Percentiles rank a stretch among this genome's conserved stretches.
Evolutionary conservation across 2,888 invertebrate species (phyloP).

Genomic region (Amblyteles armatorius): DNA sequence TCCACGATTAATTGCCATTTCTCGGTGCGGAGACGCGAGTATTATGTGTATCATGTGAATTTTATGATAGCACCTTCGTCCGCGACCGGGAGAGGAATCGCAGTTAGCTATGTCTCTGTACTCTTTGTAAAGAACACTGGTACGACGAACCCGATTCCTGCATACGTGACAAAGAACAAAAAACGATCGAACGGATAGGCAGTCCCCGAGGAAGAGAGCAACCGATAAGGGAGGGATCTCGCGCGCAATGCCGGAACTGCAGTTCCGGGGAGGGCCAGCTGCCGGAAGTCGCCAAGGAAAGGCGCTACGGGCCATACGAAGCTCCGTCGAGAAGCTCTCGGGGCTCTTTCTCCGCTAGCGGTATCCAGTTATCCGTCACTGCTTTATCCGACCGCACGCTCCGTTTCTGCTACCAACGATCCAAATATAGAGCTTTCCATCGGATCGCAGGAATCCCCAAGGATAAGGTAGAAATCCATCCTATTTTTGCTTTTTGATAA

Average conservation of each 20-base stretch:
- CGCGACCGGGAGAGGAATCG: slow-evolving; percentile 69
- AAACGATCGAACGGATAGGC: slow-evolving; percentile 73
- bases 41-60: neutral
- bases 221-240: slow-evolving; percentile 80
- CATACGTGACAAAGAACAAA: slow-evolving; percentile 78
- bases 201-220: slow-evolving; percentile 47
- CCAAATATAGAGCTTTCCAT: slow-evolving; percentile 43
- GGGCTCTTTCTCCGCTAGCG: slow-evolving; percentile 58
- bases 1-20: slow-evolving; percentile 83
- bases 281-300: slow-evolving; percentile 80
- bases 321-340: slow-evolving; percentile 77
- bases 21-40: slow-evolving; percentile 69
- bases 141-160: slow-evolving; percentile 62
- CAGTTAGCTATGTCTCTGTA: neutral
- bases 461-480: slow-evolving; percentile 69
- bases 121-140: slow-evolving; percentile 64
- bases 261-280: slow-evolving; percentile 79
- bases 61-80: slow-evolving; percentile 67
- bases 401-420: slow-evolving; percentile 40
- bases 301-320: slow-evolving; percentile 76
- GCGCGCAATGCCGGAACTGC: slow-evolving; percentile 74
- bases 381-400: slow-evolving; percentile 68
- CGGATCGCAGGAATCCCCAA: slow-evolving; percentile 58
- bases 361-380: slow-evolving; percentile 63
- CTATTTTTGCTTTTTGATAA: neutral